Evolutionary conservation across 2,113 vertebrate species (phyloP).

Genomic region (Anthoscopus minutus): DNA sequence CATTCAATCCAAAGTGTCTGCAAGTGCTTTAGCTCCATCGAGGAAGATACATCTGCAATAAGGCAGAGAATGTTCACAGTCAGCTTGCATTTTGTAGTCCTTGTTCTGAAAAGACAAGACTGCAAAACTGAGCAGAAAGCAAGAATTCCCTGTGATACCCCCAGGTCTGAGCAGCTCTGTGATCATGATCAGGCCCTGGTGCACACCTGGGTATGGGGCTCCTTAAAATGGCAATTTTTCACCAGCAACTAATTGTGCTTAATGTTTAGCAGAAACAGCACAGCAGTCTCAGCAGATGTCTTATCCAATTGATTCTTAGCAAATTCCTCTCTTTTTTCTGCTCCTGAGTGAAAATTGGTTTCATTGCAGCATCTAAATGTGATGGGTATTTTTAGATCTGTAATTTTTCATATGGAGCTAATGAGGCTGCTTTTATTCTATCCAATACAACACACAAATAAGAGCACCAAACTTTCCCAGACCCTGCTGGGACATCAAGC

Average conservation of each 20-base stretch:
- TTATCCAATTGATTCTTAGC: background rate
- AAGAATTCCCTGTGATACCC: background rate
- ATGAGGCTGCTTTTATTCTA: background rate
- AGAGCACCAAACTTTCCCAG: background rate
- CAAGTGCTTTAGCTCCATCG: background rate
- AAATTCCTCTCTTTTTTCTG: background rate
- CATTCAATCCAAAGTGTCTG: accelerated
- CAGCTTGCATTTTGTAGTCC: background rate
- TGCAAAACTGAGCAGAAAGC: background rate
- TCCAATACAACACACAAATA: background rate
- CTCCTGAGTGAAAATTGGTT: conserved; percentile 6
- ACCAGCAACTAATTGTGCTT: background rate
- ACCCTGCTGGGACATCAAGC: background rate
- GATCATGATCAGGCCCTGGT: background rate
- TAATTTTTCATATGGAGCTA: conserved; percentile 12
- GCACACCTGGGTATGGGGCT: background rate
- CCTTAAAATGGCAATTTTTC: background rate
- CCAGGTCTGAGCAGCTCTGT: background rate
- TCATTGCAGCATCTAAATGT: background rate
- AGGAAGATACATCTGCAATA: background rate
- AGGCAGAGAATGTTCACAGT: background rate
- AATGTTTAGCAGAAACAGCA: background rate
- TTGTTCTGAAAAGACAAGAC: background rate
- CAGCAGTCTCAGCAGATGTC: background rate
- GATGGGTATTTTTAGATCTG: conserved; percentile 24